Conservation (phyloP, 2,113 vertebrate species). For the Gymnarchus niloticus region DNA sequence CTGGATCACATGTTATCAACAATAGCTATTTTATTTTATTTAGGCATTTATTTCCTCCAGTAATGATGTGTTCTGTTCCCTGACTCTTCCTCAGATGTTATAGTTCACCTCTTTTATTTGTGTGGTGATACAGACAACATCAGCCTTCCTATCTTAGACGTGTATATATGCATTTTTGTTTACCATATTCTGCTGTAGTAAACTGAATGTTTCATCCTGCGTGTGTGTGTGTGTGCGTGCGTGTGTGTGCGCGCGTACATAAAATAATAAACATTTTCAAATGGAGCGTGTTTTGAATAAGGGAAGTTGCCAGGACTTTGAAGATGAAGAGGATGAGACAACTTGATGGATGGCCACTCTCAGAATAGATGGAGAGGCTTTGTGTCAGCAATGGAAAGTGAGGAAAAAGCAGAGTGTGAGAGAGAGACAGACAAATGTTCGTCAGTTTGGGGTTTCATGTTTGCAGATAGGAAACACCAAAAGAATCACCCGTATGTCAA, state of each 20-base stretch:
- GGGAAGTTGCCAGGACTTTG: slow-evolving; percentile 16
- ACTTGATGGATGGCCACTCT: slow-evolving; percentile 23
- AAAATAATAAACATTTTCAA: slow-evolving; percentile 15
- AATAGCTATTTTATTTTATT: neutral
- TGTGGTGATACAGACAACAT: neutral
- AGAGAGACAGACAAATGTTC: neutral
- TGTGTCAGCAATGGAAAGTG: neutral
- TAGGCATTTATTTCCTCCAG: neutral
- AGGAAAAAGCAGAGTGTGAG: neutral
- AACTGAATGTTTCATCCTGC: no score
- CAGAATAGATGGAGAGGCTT: slow-evolving; percentile 3
- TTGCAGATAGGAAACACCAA: slow-evolving; percentile 15
- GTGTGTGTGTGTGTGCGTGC: no score
- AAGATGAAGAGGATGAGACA: slow-evolving; percentile 20
- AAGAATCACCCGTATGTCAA: slow-evolving; percentile 16
- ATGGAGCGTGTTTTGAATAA: slow-evolving; percentile 4
- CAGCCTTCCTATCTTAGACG: neutral
- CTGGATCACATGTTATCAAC: neutral
- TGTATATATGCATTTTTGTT: neutral
- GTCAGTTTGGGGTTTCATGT: neutral
- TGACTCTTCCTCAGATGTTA: neutral
- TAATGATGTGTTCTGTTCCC: neutral
- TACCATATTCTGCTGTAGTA: slow-evolving; percentile 10
- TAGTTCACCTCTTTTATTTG: neutral
- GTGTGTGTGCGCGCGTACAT: neutral